Evolutionary conservation across 2,888 invertebrate species (phyloP), one percentile per base, ranked within the genome.

Genomic region (Drosophila leonis): DNA sequence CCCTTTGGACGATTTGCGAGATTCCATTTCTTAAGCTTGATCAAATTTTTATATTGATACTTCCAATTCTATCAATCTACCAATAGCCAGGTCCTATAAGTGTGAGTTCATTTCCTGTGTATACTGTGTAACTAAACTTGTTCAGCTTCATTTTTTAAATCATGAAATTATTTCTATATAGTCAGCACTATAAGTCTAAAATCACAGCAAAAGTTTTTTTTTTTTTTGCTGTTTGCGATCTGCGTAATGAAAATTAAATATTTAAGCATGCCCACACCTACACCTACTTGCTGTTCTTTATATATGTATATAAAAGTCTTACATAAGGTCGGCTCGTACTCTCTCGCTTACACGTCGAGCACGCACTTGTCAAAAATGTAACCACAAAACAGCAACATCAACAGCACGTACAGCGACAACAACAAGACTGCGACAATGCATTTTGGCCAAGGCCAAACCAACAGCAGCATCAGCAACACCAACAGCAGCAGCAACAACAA

Each of bases 301-400:
- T 13, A 35, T 31, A 12, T 37, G 18, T 18, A 18, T 42, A 35
- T 42, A 29, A 29, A 55, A 31, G 62, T 31, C 61, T 74, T 65
- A 52, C 39, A 74, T 73, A 69, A 70, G 76, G 73, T 76, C 48
- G 60, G 41, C 35, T 46, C 44, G 61, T 42, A 27, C 68, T 49
- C 51, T 37, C 15, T 24, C 35, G 20, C 35, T 5, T 51, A 27
- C 37, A 51, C 29, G 51, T 20, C 68, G 44, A 72, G 71, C 65
- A 74, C 78, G 76, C 83, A 79, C 81, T 85, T 85, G 85, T 84
- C 83, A 84, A 83, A 85, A 83, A 72, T 86, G 75, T 82, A 71
- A 72, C 84, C 86, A 70, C 86, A 84, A 74, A 83, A 82, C 78
- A 78, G 63, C 74, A 75, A 27, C 68, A 65, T 63, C 70, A 73